Base-by-base conservation (phyloP, 1,140 invertebrate species). In the Mizuhopecten yessoensis region DNA sequence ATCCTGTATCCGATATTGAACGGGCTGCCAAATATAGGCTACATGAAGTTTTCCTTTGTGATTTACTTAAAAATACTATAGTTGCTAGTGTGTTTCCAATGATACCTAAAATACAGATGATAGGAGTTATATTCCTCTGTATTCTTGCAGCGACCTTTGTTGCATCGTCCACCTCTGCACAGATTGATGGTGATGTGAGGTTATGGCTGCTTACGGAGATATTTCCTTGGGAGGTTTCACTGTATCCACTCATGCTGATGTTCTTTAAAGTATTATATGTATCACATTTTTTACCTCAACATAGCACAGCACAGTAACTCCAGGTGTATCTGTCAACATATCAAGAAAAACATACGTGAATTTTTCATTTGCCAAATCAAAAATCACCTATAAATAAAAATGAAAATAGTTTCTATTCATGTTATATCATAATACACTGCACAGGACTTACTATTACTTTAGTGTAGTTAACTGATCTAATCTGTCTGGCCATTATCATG, bases 21-120 rank as follows among this genome's bases (percentile, higher is more conserved):
- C 94, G 93, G 15, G 91, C 93, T 0, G 93, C 94, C 42, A 95
- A 89, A 90, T 95, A 95, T n/a, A 94, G 88, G 39, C 93, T 94
- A 39, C 94, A 95, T 0, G 95, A 95, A 0, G 93, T 93, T 0
- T 33, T 88, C 0, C 93, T 34, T 23, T 95, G 86, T 0, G 86
- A 45, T 75, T 91, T 91, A 34, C 89, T 93, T n/a, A 94, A 90
- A 86, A 95, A 94, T 13, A 93, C 92, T 15, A 91, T 89, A 20
- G 88, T 34, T 0, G 94, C 93, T n/a, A 95, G 36, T 0, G 91
- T 88, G 49, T 94, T 95, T 75, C 94, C 94, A n/a, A 94, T 20
- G 0, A 95, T 36, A 0, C 95, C 95, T 15, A 94, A 89, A 5
- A 92, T 33, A 88, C 92, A 93, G 34, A 94, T 91, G 20, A 94